These are phyloP conservation scores for Sinocyclocheilus grahami DNA, from an alignment of 2,113 vertebrate species.

Conservation along the genomic window DNA sequence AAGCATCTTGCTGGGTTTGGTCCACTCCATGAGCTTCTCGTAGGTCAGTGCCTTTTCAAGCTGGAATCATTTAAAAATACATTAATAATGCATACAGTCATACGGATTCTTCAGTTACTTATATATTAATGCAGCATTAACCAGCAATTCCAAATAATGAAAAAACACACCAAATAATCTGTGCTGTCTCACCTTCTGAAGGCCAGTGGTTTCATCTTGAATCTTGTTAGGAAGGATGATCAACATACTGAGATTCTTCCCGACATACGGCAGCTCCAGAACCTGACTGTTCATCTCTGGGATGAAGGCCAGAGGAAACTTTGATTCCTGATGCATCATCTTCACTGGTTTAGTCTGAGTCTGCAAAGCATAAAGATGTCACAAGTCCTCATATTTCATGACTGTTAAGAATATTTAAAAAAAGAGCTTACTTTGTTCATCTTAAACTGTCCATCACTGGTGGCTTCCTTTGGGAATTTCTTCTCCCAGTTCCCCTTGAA, in stretches of 20 bases:
- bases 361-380: slow-evolving; percentile 65
- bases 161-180: background rate
- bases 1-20: slow-evolving; percentile 65
- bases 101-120: too few relatives aligned
- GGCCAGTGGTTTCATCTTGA: background rate
- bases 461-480: slow-evolving; percentile 53
- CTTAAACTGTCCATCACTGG: slow-evolving; percentile 73
- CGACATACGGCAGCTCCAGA: background rate
- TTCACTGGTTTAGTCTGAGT: slow-evolving; percentile 82
- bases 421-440: slow-evolving; percentile 66
- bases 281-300: background rate
- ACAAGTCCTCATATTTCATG: background rate
- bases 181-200: background rate
- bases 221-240: background rate
- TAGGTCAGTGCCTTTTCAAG: slow-evolving; percentile 75
- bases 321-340: slow-evolving; percentile 83
- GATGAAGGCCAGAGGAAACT: slow-evolving; percentile 66
- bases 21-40: slow-evolving; percentile 75
- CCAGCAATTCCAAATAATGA: too few relatives aligned
- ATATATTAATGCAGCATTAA: background rate
- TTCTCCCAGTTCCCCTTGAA: background rate
- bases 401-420: background rate
- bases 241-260: background rate
- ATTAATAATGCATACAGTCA: too few relatives aligned
- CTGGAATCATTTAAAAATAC: slow-evolving; percentile 60